Base-by-base conservation (phyloP, 2,797 vertebrate species). In the Thripadectes ignobilis region DNA sequence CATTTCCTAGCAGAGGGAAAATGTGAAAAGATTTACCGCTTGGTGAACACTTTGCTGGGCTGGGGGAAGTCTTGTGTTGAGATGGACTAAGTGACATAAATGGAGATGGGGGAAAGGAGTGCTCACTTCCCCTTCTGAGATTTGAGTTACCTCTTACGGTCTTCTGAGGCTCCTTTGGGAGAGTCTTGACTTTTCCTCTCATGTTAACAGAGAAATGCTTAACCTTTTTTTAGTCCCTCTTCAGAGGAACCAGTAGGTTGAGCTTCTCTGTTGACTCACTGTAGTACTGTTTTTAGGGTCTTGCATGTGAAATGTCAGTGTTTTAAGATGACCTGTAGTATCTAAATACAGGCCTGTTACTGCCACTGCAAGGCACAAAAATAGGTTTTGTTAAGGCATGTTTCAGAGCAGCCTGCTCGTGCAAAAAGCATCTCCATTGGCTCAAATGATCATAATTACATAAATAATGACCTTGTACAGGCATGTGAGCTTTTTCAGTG, bases 311-410 rank as follows among this genome's bases (percentile, higher is more conserved):
- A 90, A 69, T 2, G 15, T 67, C 86, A 30, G 49, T 90, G 58
- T 59, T 90, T 79, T 38, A 57, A 20, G 72, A 43, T 74, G 63
- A 73, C 89, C 67, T 79, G 8, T 24, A 23, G 68, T 62, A 68
- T 48, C 72, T 49, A 81, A 75, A 83, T 71, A 57, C 71, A 87
- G 83, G 57, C 52, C 61, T 79, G 45, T 68, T 82, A 58, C 79
- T 92, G 83, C 52, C 75, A 75, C 63, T 87, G 85, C 63, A 57
- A 59, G 63, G 58, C 80, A 93, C 83, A 80, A 54, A 82, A 93
- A 61, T 27, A 83, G 66, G 34, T 48, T 93, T 90, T 87, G 74
- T 67, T 72, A 58, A 43, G 85, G 38, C 1, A 0, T 66, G 49
- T 77, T 89, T 91, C 34, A 52, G 75, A 85, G 86, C 71, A 93